phyloP scores from a whole-genome alignment of 2,797 vertebrate genomes.

The Mormyrus hasselquistii region DNA sequence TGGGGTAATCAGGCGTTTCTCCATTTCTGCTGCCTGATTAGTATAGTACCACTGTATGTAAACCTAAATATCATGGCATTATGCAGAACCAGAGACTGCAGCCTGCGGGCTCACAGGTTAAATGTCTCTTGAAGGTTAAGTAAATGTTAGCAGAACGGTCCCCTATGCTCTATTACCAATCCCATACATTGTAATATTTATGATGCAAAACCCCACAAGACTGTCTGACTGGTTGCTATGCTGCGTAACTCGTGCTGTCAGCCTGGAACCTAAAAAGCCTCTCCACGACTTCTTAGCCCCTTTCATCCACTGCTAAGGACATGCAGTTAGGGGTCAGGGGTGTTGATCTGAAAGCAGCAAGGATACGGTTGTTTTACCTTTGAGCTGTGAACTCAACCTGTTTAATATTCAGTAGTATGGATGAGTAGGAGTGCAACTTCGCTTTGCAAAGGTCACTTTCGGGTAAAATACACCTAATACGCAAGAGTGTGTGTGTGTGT shows the following conservation, averaged over 20 bases:
- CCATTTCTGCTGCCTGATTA: neutral
- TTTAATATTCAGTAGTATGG: neutral
- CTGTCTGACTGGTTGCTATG: neutral
- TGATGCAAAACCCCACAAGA: neutral
- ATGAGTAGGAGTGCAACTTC: neutral
- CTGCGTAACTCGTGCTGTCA: neutral
- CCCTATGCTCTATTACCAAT: neutral
- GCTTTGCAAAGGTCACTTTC: neutral
- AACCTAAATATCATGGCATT: neutral
- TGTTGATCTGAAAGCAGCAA: neutral
- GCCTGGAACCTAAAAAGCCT: neutral
- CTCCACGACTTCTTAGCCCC: neutral
- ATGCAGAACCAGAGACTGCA: neutral
- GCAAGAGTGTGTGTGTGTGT: neutral
- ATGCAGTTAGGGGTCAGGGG: constrained; percentile 1
- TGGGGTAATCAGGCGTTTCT: neutral
- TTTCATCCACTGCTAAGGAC: neutral
- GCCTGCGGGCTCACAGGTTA: neutral
- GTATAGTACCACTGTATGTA: neutral
- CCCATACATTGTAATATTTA: constrained; percentile 6
- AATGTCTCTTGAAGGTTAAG: neutral
- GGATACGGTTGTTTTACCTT: neutral
- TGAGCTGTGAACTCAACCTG: neutral
- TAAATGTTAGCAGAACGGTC: neutral
- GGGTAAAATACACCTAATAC: neutral